Conservation (phyloP, 92 coral and sea anemone genomes). For the Epizoanthus stellaris region DNA sequence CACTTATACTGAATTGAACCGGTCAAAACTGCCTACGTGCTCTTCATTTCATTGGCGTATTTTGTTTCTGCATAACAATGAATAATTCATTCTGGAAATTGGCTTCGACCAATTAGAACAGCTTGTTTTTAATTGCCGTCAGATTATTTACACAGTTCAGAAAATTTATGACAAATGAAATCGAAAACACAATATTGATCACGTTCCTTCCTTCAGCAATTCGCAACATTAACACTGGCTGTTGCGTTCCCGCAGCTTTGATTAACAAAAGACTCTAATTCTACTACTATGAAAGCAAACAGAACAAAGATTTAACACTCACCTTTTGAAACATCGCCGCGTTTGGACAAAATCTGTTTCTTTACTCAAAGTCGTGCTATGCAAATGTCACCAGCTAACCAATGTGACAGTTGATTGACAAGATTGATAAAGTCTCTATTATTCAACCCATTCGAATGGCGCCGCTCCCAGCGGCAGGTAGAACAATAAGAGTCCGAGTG, state of each 20-base stretch:
- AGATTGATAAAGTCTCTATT: background rate
- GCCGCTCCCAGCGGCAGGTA: conserved; percentile 18
- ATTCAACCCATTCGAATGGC: conserved; percentile 34
- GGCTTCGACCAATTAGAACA: conserved; percentile 15
- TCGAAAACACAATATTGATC: conserved; percentile 8
- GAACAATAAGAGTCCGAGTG: background rate
- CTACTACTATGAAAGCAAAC: background rate
- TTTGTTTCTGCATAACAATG: conserved; percentile 22
- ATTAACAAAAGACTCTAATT: background rate
- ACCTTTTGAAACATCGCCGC: background rate
- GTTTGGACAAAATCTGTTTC: too few relatives aligned
- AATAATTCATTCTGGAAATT: conserved; percentile 20
- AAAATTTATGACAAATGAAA: background rate
- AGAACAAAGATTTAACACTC: background rate
- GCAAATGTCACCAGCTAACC: background rate
- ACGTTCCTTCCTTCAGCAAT: conserved; percentile 14
- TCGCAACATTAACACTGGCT: background rate
- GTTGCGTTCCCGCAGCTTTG: background rate
- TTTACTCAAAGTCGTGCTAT: background rate
- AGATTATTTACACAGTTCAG: background rate
- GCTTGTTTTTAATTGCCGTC: background rate
- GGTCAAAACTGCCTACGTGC: conserved; percentile 41
- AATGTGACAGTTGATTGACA: conserved; percentile 24
- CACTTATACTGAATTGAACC: background rate
- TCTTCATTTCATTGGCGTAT: conserved; percentile 26